phyloP scores from a whole-genome alignment of 2,113 vertebrate species.

The Ageneiosus marmoratus region DNA sequence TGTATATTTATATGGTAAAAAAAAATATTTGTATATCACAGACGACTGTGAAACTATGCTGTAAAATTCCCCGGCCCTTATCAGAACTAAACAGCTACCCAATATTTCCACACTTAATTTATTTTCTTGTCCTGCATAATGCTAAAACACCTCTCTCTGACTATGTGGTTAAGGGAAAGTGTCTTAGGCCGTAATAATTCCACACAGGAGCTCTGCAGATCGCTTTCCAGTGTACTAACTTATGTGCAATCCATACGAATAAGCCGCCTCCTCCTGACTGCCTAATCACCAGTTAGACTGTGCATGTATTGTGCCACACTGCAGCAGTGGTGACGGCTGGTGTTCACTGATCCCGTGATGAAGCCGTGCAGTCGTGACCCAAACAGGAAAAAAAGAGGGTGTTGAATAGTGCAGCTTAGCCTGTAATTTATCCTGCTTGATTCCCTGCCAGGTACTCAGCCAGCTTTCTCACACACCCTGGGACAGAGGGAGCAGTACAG shows the following conservation, averaged over 20 bases:
- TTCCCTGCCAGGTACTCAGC: slow-evolving; percentile 58
- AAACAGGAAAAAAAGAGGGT: slow-evolving; percentile 44
- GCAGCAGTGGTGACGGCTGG: slow-evolving; percentile 19
- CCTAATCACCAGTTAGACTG: slow-evolving; percentile 41
- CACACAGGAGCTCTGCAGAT: slow-evolving; percentile 17
- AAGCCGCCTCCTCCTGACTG: slow-evolving; percentile 21
- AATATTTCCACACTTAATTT: slow-evolving; percentile 34
- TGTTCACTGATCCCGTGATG: slow-evolving; percentile 32
- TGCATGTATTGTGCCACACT: slow-evolving; percentile 33
- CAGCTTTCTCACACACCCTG: slow-evolving; percentile 49
- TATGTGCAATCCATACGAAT: slow-evolving; percentile 33
- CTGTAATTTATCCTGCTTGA: slow-evolving; percentile 65
- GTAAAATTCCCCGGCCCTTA: slow-evolving; percentile 3
- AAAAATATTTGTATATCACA: neutral
- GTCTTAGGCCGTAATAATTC: slow-evolving; percentile 56
- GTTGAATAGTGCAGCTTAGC: slow-evolving; percentile 52
- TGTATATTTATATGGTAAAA: too few relatives aligned
- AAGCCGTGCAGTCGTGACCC: slow-evolving; percentile 45
- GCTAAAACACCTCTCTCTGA: slow-evolving; percentile 19
- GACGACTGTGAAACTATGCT: neutral
- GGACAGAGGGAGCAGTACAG: slow-evolving; percentile 42
- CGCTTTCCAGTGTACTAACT: slow-evolving; percentile 22
- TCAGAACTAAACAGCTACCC: slow-evolving; percentile 16
- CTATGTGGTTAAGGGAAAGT: slow-evolving; percentile 32
- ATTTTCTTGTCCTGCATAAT: slow-evolving; percentile 34